phyloP scores from a whole-genome alignment of 2,797 vertebrate genomes.

The Sebastes cheni region DNA sequence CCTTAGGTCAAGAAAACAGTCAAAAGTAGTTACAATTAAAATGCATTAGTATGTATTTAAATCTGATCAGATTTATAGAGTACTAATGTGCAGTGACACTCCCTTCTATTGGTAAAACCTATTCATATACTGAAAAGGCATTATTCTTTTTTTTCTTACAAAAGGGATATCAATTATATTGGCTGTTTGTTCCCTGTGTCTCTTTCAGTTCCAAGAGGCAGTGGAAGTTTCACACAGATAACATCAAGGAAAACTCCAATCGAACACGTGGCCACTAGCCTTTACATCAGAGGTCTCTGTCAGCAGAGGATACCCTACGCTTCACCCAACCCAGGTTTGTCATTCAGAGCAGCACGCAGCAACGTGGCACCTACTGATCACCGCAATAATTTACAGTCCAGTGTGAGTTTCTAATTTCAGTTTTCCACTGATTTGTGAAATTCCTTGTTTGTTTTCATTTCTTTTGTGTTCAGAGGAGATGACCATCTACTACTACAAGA shows the following conservation, averaged over 20 bases:
- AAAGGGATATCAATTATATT: not conserved
- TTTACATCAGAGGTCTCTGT: slow-evolving; percentile 57
- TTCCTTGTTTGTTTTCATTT: not conserved
- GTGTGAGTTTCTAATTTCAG: not conserved
- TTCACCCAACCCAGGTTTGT: slow-evolving; percentile 71
- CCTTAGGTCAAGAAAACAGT: not conserved
- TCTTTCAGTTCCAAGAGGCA: slow-evolving; percentile 65
- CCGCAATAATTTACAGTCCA: not conserved
- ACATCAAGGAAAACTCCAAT: slow-evolving; percentile 24
- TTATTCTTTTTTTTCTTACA: not conserved
- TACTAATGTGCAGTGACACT: not conserved
- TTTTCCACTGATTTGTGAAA: not conserved
- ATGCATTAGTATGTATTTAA: not conserved
- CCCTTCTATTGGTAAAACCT: not conserved
- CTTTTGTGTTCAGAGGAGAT: slow-evolving; percentile 68
- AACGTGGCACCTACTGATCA: not conserved
- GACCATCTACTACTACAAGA: slow-evolving; percentile 81
- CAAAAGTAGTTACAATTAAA: not conserved
- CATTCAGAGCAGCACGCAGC: not conserved
- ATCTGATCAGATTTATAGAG: not conserved
- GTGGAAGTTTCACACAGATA: slow-evolving; percentile 34
- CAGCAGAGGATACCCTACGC: slow-evolving; percentile 9
- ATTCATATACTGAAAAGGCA: not conserved
- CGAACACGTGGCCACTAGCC: slow-evolving; percentile 32
- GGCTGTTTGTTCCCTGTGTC: not conserved